Evolutionary conservation across 2,113 vertebrate species (phyloP).

Genomic region (Echinops telfairi): DNA sequence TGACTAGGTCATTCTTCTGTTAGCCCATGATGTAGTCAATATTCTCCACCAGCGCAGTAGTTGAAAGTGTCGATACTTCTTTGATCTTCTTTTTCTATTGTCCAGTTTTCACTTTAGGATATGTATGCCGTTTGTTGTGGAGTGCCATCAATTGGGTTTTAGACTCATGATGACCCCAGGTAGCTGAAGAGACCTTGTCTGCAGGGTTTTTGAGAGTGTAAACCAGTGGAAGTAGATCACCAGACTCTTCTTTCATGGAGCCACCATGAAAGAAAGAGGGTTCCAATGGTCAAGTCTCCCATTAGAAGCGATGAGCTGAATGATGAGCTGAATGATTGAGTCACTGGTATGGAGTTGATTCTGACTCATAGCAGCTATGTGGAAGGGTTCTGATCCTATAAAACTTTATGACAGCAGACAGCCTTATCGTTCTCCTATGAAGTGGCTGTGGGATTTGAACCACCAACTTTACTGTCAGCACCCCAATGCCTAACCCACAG

Average conservation of each 20-base stretch:
- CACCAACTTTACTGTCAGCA: too few species aligned
- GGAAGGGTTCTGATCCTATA: too few species aligned
- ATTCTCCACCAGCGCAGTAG: background rate
- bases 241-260: background rate
- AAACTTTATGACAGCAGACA: too few species aligned
- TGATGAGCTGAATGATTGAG: background rate
- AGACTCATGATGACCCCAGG: background rate
- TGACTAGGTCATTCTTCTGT: background rate
- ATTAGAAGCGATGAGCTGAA: background rate
- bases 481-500: too few species aligned
- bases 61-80: background rate
- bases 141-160: too few species aligned
- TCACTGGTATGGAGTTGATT: too few species aligned
- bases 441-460: too few species aligned
- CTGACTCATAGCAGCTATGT: too few species aligned
- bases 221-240: background rate
- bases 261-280: background rate
- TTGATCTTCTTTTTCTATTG: background rate
- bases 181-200: background rate
- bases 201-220: background rate
- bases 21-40: background rate
- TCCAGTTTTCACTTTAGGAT: background rate
- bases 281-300: background rate
- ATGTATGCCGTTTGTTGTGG: background rate
- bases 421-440: too few species aligned